Base-by-base conservation (phyloP, 2,797 vertebrate species). In the Acanthurus lineatus region DNA sequence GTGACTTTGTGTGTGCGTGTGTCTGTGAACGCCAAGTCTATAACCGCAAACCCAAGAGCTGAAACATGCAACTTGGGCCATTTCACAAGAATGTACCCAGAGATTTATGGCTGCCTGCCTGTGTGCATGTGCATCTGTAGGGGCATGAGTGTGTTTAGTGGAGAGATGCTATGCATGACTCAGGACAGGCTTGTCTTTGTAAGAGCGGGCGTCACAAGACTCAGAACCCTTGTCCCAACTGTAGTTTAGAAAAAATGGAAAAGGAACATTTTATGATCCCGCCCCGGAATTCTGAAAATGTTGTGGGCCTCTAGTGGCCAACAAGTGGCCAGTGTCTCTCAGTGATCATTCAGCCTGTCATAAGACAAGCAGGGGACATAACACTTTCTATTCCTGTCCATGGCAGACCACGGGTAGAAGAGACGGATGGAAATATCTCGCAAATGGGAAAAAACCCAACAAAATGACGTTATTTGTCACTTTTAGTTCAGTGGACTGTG, bases 261-360 rank as follows among this genome's bases (percentile, higher is more conserved):
- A 91, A 76, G 67, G 56, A 82, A 63, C 67, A 77, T 68, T 80
- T 92, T 90, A 88, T 86, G 84, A 91, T 90, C 67, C 7, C 4
- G 10, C 73, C 49, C 48, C 47, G 77, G 90, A 92, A 93, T 93
- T 87, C 85, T 89, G 90, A 90, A 85, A 85, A 93, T 92, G 90
- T 81, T 42, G 79, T 79, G 73, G 83, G 80, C 82, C 81, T 91
- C 76, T 56, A 80, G 78, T 49, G 19, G 69, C 70, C 86, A 92
- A 94, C 92, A 94, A 94, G 84, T 69, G 69, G 79, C 83, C 79
- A 87, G 91, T 92, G 92, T 93, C 73, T 92, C 75, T 86, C 72
- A 87, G 22, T 73, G 73, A 88, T 76, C 32, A 48, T 51, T 42
- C 58, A 40, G 73, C 47, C 77, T 76, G 81, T 86, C 90, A 89